These are phyloP conservation scores for Seriola dumerili DNA, from an alignment of 2,113 vertebrate species.

Conservation along the genomic window DNA sequence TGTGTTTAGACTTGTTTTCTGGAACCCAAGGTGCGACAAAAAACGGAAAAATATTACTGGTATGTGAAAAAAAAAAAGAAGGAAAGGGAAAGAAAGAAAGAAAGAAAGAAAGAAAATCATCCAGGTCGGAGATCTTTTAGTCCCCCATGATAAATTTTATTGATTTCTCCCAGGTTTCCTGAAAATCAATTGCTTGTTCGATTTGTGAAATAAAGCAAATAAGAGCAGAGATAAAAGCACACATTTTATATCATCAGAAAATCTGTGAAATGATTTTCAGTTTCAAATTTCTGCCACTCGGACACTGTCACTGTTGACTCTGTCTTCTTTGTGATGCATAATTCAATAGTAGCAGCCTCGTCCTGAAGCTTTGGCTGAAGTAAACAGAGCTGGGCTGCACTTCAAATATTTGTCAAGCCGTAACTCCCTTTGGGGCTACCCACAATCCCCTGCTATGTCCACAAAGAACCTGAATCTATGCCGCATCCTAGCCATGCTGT, in stretches of 20 bases:
- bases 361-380: slow-evolving; percentile 39
- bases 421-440: slow-evolving; percentile 43
- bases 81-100: background rate
- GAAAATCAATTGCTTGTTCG: slow-evolving; percentile 32
- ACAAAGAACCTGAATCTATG: slow-evolving; percentile 59
- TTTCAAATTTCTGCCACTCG: slow-evolving; percentile 17
- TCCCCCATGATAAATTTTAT: slow-evolving; percentile 9
- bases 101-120: background rate
- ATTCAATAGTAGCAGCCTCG: slow-evolving; percentile 41
- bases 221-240: background rate
- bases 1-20: slow-evolving; percentile 30
- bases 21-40: slow-evolving; percentile 2
- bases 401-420: slow-evolving; percentile 80
- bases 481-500: slow-evolving; percentile 4
- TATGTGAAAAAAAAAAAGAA: background rate
- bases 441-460: slow-evolving; percentile 68
- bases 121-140: slow-evolving; percentile 5
- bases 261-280: slow-evolving; percentile 20
- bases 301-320: background rate
- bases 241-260: background rate
- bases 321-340: slow-evolving; percentile 44
- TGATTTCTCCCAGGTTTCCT: slow-evolving; percentile 25
- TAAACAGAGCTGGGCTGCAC: slow-evolving; percentile 66
- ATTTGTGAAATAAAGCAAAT: slow-evolving; percentile 37
- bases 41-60: background rate